Conservation (phyloP, 1,140 invertebrate genomes). For the Lepidurus couesii region DNA sequence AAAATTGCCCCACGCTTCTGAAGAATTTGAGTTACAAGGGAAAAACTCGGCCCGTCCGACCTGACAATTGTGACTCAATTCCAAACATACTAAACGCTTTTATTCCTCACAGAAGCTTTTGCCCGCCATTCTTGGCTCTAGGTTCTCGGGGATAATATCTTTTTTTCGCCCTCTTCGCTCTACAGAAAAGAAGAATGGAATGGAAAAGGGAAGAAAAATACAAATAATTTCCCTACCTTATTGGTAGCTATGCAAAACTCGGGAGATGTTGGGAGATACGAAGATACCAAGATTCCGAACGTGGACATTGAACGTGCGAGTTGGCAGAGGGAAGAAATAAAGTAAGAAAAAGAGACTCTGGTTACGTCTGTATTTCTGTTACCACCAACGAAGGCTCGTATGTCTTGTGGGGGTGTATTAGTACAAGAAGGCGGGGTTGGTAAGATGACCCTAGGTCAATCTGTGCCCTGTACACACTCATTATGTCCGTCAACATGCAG, state of each 20-base stretch:
- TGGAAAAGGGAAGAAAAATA: background rate
- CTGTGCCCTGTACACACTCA: slow-evolving; percentile 10
- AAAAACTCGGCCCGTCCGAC: background rate
- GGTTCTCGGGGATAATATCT: background rate
- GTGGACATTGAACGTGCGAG: background rate
- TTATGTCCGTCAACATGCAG: slow-evolving; percentile 18
- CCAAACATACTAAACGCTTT: background rate
- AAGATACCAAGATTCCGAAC: background rate
- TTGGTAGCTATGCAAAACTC: background rate
- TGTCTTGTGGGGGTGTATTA: slow-evolving; percentile 13
- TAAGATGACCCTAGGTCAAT: slow-evolving; percentile 15
- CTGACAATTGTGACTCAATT: background rate
- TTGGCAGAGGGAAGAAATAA: background rate
- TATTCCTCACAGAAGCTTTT: background rate
- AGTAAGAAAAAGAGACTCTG: slow-evolving; percentile 1
- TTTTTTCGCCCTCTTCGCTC: background rate
- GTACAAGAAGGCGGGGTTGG: slow-evolving; percentile 8
- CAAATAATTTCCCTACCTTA: background rate
- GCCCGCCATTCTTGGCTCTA: too few relatives aligned
- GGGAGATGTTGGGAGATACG: background rate
- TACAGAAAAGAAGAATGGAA: too few relatives aligned
- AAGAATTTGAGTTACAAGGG: background rate
- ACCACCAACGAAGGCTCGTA: slow-evolving; percentile 12
- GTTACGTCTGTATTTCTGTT: slow-evolving; percentile 11
- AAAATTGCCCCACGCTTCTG: background rate